Conservation (phyloP, 2,113 vertebrate genomes). For the Lipotes vexillifer region DNA sequence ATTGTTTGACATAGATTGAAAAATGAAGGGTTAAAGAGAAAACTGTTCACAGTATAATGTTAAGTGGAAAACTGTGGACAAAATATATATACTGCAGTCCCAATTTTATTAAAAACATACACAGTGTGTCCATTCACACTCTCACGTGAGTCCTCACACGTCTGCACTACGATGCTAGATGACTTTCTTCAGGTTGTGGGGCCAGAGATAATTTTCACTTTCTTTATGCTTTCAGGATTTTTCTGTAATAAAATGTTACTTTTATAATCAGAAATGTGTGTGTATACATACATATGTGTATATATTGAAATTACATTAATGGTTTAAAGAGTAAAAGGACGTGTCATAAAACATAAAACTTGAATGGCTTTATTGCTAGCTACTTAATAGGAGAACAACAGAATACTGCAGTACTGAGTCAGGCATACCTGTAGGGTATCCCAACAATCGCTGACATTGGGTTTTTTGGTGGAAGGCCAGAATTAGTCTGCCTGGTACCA, state of each 20-base stretch:
- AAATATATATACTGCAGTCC: background rate
- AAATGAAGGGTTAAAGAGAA: background rate
- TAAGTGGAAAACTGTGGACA: slow-evolving; percentile 5
- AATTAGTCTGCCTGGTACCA: background rate
- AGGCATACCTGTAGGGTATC: background rate
- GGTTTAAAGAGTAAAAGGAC: slow-evolving; percentile 6
- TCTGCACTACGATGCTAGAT: background rate
- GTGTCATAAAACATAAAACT: background rate
- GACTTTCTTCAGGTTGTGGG: background rate
- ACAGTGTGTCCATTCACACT: background rate
- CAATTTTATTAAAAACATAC: slow-evolving; percentile 1
- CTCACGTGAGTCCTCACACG: background rate
- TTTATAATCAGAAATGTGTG: background rate
- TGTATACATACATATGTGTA: background rate
- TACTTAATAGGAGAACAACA: background rate
- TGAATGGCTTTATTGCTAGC: background rate
- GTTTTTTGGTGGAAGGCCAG: background rate
- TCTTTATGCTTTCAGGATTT: slow-evolving; percentile 5
- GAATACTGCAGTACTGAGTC: background rate
- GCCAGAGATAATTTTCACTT: background rate
- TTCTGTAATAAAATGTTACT: background rate
- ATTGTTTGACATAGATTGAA: background rate
- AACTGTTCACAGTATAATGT: background rate
- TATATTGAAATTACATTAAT: background rate
- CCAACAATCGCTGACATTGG: background rate